phyloP scores from a whole-genome alignment of 2,888 invertebrate species.

The Proisotoma minuta region DNA sequence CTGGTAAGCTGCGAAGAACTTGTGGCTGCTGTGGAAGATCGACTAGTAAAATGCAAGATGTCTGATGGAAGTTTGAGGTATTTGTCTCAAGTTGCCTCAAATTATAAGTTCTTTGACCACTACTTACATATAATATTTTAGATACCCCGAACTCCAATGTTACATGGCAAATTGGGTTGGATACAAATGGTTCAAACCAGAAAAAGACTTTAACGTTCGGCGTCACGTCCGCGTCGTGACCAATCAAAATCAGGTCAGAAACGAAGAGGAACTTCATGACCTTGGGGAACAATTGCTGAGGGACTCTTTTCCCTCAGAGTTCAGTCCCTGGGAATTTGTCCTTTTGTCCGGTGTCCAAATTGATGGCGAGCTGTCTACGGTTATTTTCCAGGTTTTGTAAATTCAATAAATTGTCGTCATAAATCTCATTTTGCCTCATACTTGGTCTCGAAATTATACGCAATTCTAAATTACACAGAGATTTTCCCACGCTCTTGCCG shows the following conservation, averaged over 20 bases:
- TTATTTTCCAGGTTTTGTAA: no score
- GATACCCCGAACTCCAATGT: no score
- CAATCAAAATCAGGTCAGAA: neutral
- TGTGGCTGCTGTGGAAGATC: neutral
- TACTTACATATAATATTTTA: no score
- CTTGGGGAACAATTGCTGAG: neutral
- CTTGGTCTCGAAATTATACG: no score
- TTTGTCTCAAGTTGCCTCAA: no score
- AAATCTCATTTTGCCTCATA: no score
- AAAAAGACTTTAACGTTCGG: neutral
- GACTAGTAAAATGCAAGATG: neutral
- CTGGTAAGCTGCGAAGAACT: neutral
- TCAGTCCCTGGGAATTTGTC: neutral
- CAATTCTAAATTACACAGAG: no score
- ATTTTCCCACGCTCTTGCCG: neutral
- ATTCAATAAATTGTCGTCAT: no score
- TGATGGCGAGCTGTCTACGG: neutral
- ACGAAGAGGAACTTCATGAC: neutral
- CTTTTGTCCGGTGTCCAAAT: neutral
- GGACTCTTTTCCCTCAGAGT: neutral
- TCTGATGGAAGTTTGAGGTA: no score
- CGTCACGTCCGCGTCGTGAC: neutral
- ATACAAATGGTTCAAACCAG: neutral
- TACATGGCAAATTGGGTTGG: neutral
- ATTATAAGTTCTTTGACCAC: no score